phyloP scores from a whole-genome alignment of 2,888 invertebrate species.

The Tenthredo distinguenda region DNA sequence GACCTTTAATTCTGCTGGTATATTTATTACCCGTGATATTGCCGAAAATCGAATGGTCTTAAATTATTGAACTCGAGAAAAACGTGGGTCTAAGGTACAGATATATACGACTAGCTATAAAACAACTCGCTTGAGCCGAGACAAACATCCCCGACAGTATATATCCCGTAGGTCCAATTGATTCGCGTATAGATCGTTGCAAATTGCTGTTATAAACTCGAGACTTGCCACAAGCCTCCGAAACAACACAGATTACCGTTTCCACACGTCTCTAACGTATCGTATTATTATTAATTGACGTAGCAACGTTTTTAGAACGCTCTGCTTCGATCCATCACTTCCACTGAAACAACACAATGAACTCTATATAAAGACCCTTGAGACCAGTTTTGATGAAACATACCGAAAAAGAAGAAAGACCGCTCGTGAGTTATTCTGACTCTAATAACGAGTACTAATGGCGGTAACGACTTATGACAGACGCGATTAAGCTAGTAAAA shows the following conservation, averaged over 20 bases:
- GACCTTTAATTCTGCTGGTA: neutral
- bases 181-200: neutral
- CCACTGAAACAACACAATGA: neutral
- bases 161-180: neutral
- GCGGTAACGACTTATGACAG: too few species aligned
- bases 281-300: neutral
- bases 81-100: neutral
- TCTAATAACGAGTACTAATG: too few species aligned
- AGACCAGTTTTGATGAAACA: neutral
- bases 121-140: neutral
- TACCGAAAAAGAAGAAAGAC: neutral
- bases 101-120: neutral
- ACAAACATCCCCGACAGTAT: constrained; percentile 3
- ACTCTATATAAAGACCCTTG: neutral
- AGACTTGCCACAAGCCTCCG: neutral
- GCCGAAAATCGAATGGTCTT: neutral
- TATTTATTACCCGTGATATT: constrained; percentile 1
- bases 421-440: too few species aligned
- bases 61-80: neutral
- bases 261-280: neutral
- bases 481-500: neutral
- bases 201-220: constrained; percentile 2
- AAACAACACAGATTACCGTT: neutral
- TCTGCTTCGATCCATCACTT: neutral
- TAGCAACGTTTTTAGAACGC: neutral